phyloP scores from a whole-genome alignment of 2,797 vertebrate genomes.

The Galago senegalensis region DNA sequence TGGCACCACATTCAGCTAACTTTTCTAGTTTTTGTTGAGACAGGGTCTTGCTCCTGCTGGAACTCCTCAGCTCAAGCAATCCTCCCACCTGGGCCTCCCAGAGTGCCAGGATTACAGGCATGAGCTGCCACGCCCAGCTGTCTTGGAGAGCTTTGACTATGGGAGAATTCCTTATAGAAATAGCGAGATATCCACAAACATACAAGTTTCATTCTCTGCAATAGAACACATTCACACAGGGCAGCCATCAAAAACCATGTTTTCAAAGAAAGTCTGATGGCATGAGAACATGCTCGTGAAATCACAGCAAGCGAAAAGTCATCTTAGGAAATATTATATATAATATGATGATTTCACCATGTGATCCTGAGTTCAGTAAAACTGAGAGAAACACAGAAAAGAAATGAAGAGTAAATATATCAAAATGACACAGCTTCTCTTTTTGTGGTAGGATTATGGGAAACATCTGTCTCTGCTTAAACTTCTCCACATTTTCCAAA shows the following conservation, averaged over 20 bases:
- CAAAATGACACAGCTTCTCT: constrained; percentile 34
- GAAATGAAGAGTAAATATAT: background rate
- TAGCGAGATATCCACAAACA: background rate
- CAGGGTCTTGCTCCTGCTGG: too few relatives aligned
- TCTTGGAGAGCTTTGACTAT: background rate
- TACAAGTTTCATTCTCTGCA: background rate
- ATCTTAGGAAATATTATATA: constrained; percentile 28
- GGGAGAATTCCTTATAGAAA: background rate
- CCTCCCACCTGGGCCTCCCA: too few relatives aligned
- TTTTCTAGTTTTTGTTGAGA: too few relatives aligned
- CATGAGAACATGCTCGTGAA: background rate
- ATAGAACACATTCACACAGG: background rate
- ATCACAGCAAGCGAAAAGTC: background rate
- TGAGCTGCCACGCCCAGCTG: too few relatives aligned
- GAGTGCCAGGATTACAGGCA: too few relatives aligned
- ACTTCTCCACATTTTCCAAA: constrained; percentile 12
- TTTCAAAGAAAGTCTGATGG: constrained; percentile 12
- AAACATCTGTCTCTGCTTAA: constrained; percentile 39
- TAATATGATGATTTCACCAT: background rate
- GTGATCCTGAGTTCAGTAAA: constrained; percentile 13
- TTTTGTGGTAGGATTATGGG: background rate
- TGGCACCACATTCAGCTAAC: too few relatives aligned
- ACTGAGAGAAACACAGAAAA: background rate
- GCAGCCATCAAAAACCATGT: constrained; percentile 1
- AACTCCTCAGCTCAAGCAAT: too few relatives aligned